These are phyloP conservation scores for Trachymyrmex septentrionalis DNA, from an alignment of 1,140 invertebrate species.

Conservation along the genomic window DNA sequence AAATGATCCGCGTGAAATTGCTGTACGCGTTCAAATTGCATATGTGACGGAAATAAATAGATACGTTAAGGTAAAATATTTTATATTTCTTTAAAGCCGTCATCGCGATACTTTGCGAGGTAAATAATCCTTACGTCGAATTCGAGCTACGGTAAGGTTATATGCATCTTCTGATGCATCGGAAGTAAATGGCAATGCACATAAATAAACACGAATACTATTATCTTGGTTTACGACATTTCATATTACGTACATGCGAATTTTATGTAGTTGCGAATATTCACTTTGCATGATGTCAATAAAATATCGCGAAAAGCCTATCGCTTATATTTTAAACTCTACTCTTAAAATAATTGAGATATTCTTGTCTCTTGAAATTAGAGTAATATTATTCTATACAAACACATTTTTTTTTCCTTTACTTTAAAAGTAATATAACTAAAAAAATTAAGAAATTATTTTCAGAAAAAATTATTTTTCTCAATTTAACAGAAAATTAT, in stretches of 20 bases:
- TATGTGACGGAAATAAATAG: not conserved
- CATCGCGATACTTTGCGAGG: not conserved
- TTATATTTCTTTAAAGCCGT: constrained; percentile 21
- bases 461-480: too few relatives aligned
- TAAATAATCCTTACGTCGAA: constrained; percentile 46
- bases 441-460: too few relatives aligned
- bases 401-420: not conserved
- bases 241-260: not conserved
- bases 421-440: too few relatives aligned
- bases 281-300: not conserved
- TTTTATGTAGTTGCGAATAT: constrained; percentile 20
- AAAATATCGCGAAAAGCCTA: not conserved
- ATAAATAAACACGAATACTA: constrained; percentile 39
- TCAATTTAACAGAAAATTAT: too few relatives aligned
- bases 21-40: not conserved
- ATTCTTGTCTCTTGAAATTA: not conserved
- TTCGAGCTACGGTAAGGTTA: constrained; percentile 14
- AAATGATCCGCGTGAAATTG: not conserved
- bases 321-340: not conserved
- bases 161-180: constrained; percentile 5
- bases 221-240: constrained; percentile 12
- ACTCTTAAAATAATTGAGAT: not conserved
- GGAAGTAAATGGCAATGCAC: constrained; percentile 3
- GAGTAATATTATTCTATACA: not conserved
- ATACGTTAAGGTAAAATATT: constrained; percentile 6